A percentile compares a stretch with the other conserved stretches of the same genome.
phyloP scores from a whole-genome alignment of 1,140 invertebrate species.

The Cydia fagiglandana region DNA sequence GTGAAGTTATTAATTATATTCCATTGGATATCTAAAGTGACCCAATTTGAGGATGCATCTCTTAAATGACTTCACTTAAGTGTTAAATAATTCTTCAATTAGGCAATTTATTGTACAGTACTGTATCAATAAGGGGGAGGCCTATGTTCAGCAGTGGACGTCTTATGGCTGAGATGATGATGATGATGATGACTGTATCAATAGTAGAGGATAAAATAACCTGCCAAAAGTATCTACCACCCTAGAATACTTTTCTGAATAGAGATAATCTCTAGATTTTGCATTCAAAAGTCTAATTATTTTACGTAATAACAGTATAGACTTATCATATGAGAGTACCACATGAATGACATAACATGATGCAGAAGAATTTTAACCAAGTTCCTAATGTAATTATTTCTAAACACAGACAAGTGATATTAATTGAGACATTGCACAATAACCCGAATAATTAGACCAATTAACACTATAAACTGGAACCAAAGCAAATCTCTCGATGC shows the following conservation, averaged over 20 bases:
- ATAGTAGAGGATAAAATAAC: too few species aligned
- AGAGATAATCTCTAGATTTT: too few species aligned
- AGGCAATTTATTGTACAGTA: background rate
- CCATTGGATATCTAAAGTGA: slow-evolving; percentile 3
- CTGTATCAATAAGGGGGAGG: too few species aligned
- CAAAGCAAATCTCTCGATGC: background rate
- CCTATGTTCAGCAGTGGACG: too few species aligned
- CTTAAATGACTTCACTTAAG: background rate
- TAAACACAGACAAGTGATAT: background rate
- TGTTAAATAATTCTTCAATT: background rate
- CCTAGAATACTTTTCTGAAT: too few species aligned
- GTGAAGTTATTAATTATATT: background rate
- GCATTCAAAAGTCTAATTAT: too few species aligned
- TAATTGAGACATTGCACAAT: slow-evolving; percentile 6
- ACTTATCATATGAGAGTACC: too few species aligned
- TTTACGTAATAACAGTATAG: too few species aligned
- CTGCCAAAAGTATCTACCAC: too few species aligned
- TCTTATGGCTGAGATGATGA: too few species aligned
- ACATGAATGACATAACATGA: too few species aligned
- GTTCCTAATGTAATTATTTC: background rate
- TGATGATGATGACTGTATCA: too few species aligned
- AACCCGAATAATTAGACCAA: background rate
- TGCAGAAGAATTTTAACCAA: background rate
- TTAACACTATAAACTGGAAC: background rate
- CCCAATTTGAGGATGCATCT: slow-evolving; percentile 1